A percentile compares a stretch with the other conserved stretches of the same genome.
Conservation (phyloP, 2,113 vertebrate species). For the Daboia siamensis region DNA sequence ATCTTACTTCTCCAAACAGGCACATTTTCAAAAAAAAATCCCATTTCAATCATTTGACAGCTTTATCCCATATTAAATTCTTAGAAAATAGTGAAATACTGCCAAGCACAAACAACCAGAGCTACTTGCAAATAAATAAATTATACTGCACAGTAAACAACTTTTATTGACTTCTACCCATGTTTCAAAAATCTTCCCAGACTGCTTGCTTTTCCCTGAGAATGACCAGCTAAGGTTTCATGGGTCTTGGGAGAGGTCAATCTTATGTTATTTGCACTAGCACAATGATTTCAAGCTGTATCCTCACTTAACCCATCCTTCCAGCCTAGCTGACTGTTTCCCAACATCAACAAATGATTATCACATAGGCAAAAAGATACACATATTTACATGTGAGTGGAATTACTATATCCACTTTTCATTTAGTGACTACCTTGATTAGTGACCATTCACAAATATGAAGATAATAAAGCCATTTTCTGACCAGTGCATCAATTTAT, state of each 20-base stretch:
- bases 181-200: not conserved
- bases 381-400: not conserved
- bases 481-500: not conserved
- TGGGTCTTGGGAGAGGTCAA: not conserved
- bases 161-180: not conserved
- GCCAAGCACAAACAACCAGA: not conserved
- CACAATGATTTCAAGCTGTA: no score
- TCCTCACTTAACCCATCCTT: no score
- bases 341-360: not conserved
- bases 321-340: no score
- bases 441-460: not conserved
- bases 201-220: not conserved
- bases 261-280: not conserved
- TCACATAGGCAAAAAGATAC: not conserved
- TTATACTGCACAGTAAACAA: not conserved
- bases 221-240: not conserved
- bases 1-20: not conserved
- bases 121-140: not conserved
- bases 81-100: not conserved
- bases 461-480: not conserved
- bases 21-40: not conserved
- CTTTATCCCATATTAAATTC: not conserved
- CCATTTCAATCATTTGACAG: not conserved
- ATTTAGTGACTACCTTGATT: not conserved
- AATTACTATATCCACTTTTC: not conserved